Evolutionary conservation across 2,797 vertebrate species (phyloP), one percentile per base, ranked within the genome.

Genomic region (Enteromius anoplus): DNA sequence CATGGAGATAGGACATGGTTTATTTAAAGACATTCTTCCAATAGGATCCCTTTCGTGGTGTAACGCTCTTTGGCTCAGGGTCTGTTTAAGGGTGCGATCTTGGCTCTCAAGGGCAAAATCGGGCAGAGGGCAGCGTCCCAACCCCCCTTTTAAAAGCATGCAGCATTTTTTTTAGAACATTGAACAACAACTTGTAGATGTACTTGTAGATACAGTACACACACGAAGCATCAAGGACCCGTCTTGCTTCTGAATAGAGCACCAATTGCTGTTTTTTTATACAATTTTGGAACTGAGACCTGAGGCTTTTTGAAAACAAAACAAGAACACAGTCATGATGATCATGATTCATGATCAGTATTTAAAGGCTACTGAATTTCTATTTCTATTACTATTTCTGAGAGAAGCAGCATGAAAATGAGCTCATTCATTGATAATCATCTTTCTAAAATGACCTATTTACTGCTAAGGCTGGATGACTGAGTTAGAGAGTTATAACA

Each of bases 11-110:
- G 78, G 78, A 83, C 78, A 83, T 11, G 12, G 85, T 84, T 87
- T 90, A 90, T 89, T 89, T 90, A 87, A 87, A 89, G 89, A 85
- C 69, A 78, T 47, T 79, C 84, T 85, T 87, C 71, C 76, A 83
- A 84, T 82, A 75, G 23, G 80, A 82, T 84, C 81, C 81, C 85
- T 84, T 81, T 79, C 53, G 85, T 82, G 75, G 77, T 77, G 68
- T 78, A 65, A 83, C 79, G 75, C 83, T 81, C 81, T 89, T 84
- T 84, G 53, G 77, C 76, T 80, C 65, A 68, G 29, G 78, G 83
- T 78, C 51, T 60, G 80, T 85, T 82, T 73, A 78, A 84, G 71
- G 70, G 84, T 80, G 40, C 45, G 49, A 60, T 47, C 53, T 47
- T 26, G 71, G 45, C 45, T 72, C 76, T 77, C 40, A 69, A 70